Conservation (phyloP, 1,140 invertebrate species). For the Megathymus violae region DNA sequence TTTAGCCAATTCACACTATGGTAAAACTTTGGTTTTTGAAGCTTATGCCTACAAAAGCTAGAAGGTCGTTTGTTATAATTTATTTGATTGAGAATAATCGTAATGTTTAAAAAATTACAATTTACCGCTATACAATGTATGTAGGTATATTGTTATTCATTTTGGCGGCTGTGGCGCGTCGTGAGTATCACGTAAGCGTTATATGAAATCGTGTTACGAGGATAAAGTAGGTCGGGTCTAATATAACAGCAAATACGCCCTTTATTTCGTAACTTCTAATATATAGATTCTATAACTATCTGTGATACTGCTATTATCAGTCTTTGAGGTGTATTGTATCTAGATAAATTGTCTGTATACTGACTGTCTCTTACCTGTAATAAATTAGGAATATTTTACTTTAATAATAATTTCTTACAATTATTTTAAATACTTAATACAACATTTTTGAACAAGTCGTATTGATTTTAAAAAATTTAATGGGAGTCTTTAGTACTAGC, state of each 20-base stretch:
- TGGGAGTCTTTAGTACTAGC: too few relatives aligned
- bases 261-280: background rate
- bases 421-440: too few relatives aligned
- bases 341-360: too few relatives aligned
- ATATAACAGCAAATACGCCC: slow-evolving; percentile 13
- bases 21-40: background rate
- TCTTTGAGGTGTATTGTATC: too few relatives aligned
- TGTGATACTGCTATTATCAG: too few relatives aligned
- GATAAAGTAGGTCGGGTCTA: slow-evolving; percentile 18
- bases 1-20: slow-evolving; percentile 5
- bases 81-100: slow-evolving; percentile 1
- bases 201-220: slow-evolving; percentile 22
- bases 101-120: background rate
- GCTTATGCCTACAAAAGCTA: background rate
- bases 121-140: background rate
- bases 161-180: background rate
- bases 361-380: too few relatives aligned
- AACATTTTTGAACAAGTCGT: too few relatives aligned
- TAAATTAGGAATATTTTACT: too few relatives aligned
- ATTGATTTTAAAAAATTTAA: too few relatives aligned
- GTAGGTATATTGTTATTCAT: background rate
- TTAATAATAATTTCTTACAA: too few relatives aligned
- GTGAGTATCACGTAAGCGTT: slow-evolving; percentile 9
- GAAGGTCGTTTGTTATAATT: slow-evolving; percentile 2
- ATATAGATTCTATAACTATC: too few relatives aligned